These are phyloP conservation scores for Eulemur coronatus DNA, from an alignment of 2,797 vertebrate genomes.

Conservation along the genomic window DNA sequence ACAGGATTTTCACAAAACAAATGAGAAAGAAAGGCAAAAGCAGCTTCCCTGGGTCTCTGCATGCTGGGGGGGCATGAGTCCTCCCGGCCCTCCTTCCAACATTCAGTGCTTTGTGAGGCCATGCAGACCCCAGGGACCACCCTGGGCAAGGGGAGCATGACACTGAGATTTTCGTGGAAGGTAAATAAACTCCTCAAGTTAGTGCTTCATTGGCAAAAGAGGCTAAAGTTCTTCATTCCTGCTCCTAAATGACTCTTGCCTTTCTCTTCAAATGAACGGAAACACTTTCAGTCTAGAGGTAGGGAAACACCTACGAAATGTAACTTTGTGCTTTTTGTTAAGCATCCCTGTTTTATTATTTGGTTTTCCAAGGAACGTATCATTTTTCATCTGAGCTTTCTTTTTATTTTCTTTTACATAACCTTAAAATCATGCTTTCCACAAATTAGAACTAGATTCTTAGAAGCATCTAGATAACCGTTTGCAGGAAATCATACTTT, in stretches of 20 bases:
- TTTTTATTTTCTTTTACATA: background rate
- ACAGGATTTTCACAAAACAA: background rate
- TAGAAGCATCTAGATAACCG: background rate
- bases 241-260: background rate
- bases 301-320: background rate
- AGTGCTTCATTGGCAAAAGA: background rate
- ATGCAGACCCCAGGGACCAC: accelerated
- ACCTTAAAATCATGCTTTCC: background rate
- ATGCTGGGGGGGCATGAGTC: accelerated
- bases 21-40: background rate
- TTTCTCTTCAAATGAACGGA: background rate
- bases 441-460: background rate
- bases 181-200: background rate
- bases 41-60: background rate
- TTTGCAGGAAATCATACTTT: background rate
- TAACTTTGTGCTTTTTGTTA: background rate
- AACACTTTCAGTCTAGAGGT: background rate
- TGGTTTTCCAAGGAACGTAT: background rate
- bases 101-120: accelerated
- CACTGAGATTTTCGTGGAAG: background rate
- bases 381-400: background rate
- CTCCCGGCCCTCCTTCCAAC: background rate
- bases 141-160: background rate
- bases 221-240: background rate
- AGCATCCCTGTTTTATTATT: background rate